Evolutionary conservation across 2,888 invertebrate species (phyloP), one percentile per base, ranked within the genome.

Genomic region (Erebia ligea): DNA sequence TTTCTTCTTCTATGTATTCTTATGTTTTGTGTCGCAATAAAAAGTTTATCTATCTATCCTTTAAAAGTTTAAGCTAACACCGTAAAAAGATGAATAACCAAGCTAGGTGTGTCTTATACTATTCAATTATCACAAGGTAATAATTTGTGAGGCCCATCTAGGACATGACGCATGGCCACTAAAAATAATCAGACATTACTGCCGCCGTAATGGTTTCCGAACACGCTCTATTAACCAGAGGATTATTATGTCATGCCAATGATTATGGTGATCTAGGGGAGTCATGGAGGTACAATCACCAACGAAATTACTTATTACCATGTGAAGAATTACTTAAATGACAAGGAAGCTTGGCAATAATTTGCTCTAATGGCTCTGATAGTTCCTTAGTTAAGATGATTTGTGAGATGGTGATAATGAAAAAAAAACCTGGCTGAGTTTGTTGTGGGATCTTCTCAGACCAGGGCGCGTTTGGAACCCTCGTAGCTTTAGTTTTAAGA

Each of bases 191-290:
- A 75, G 73, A 78, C 80, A 79, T 81, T 79, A 78, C 69, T 73
- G 19, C 56, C 56, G 15, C 64, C 67, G 72, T 85, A 85, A 86
- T 84, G 82, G 83, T 75, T 76, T 75, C 76, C 78, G 76, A 82
- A 76, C 84, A 86, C 87, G 88, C 83, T 88, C 88, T 87, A 86
- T 87, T 88, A 86, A 86, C 82, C 80, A 73, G 69, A 75, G 81
- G 82, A 85, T 84, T 86, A 86, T 88, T 86, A 84, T 87, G 87
- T 87, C 87, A 85, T 82, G 80, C 71, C 76, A 78, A 84, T 85
- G 82, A 82, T 82, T 82, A 84, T 80, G 81, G 79, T 84, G 82
- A 85, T 85, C 81, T 82, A 80, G 84, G 82, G 83, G 79, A 81
- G 79, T 81, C 75, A 75, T 75, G 72, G 61, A 19, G 10, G 77